phyloP scores from a whole-genome alignment of 2,888 invertebrate species.

The Drosophila mimica region DNA sequence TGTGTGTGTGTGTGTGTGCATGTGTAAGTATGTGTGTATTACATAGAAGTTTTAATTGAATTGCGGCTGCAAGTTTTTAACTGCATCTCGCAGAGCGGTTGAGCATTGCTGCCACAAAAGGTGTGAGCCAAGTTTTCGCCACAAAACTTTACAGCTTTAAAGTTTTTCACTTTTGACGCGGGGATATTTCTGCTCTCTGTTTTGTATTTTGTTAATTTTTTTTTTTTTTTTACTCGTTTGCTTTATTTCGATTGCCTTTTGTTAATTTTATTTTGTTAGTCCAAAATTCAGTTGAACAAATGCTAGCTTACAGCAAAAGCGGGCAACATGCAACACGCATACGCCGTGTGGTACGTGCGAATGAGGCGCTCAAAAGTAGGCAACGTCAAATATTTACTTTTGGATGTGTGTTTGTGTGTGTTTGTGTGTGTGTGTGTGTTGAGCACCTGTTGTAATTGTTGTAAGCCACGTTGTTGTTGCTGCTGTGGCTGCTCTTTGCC shows the following conservation, averaged over 20 bases:
- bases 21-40: conserved; percentile 29
- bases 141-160: conserved; percentile 65
- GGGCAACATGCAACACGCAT: conserved; percentile 19
- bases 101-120: conserved; percentile 44
- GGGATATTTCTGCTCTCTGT: conserved; percentile 18
- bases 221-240: not conserved
- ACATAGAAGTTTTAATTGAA: conserved; percentile 78
- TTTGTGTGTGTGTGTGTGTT: conserved; percentile 41
- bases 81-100: conserved; percentile 57
- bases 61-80: conserved; percentile 78
- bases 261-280: not conserved
- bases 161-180: conserved; percentile 66
- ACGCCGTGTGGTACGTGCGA: conserved; percentile 16
- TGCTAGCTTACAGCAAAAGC: conserved; percentile 12
- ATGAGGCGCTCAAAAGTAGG: conserved; percentile 51
- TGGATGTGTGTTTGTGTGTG: conserved; percentile 14
- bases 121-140: conserved; percentile 59
- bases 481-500: conserved; percentile 14
- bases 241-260: conserved; percentile 2
- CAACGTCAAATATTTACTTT: conserved; percentile 50
- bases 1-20: conserved; percentile 5
- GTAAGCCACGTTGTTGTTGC: conserved; percentile 38
- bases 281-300: conserved; percentile 47
- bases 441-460: conserved; percentile 72
- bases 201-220: conserved; percentile 10